Evolutionary conservation across 2,113 vertebrate genomes (phyloP).

Genomic region (Siphamia tubifer): DNA sequence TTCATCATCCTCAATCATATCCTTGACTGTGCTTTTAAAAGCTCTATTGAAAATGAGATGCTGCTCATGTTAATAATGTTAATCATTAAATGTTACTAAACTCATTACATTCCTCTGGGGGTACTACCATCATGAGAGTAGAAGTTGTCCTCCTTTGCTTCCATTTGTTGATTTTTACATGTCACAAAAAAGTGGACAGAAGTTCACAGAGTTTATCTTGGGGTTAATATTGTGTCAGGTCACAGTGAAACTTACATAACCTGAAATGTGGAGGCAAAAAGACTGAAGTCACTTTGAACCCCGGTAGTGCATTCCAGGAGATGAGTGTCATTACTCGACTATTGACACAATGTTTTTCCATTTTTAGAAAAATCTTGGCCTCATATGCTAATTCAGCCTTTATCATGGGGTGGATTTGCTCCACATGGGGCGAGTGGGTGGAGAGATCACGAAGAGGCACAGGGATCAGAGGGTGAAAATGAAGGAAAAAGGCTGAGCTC

Average conservation of each 20-base stretch:
- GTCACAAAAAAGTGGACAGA: too few species aligned
- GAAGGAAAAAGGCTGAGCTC: not conserved
- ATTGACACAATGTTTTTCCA: slow-evolving; percentile 4
- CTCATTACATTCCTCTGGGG: too few species aligned
- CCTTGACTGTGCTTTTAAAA: too few species aligned
- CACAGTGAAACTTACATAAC: not conserved
- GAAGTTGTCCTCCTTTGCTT: too few species aligned
- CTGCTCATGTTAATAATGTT: too few species aligned
- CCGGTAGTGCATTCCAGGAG: not conserved
- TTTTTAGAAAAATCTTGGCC: slow-evolving; percentile 3
- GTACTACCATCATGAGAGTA: too few species aligned
- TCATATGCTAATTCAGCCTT: not conserved
- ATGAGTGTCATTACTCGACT: not conserved
- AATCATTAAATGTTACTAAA: too few species aligned
- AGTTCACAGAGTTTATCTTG: not conserved
- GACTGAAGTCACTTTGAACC: not conserved
- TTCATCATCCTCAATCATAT: too few species aligned
- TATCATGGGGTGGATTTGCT: not conserved
- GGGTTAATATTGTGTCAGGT: not conserved
- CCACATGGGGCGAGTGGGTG: slow-evolving; percentile 40
- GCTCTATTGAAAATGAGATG: too few species aligned
- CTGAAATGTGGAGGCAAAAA: not conserved
- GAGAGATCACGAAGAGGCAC: slow-evolving; percentile 15
- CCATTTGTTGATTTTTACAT: too few species aligned
- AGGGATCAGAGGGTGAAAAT: slow-evolving; percentile 19